Percentiles rank a stretch among this genome's conserved stretches.
These are phyloP conservation scores for Murina feae DNA, from an alignment of 2,113 vertebrate species.

Conservation along the genomic window DNA sequence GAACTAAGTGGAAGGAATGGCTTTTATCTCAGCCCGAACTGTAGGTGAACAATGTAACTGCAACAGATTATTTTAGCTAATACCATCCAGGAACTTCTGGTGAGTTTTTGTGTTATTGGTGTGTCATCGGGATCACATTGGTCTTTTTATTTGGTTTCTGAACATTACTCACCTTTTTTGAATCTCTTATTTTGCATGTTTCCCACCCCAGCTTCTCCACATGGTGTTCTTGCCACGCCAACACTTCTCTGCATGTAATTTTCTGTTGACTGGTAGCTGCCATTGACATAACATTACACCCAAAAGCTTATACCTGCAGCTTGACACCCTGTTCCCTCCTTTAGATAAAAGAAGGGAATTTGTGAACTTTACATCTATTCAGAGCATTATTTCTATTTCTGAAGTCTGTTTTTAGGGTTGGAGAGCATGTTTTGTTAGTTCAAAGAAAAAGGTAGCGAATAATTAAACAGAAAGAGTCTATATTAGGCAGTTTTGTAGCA, in stretches of 20 bases:
- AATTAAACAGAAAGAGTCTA: neutral
- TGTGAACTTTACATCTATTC: slow-evolving; percentile 42
- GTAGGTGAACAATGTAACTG: neutral
- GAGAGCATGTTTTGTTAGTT: slow-evolving; percentile 43
- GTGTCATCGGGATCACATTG: neutral
- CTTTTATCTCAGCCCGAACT: neutral
- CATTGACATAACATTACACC: slow-evolving; percentile 22
- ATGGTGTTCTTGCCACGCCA: slow-evolving; percentile 6
- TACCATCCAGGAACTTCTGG: neutral
- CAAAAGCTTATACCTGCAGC: slow-evolving; percentile 33
- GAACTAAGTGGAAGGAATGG: neutral
- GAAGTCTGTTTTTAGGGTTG: slow-evolving; percentile 51
- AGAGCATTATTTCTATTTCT: neutral
- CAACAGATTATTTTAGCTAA: neutral
- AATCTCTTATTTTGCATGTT: slow-evolving; percentile 10
- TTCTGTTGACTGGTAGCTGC: slow-evolving; percentile 36
- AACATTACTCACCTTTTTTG: slow-evolving; percentile 10
- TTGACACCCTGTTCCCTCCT: slow-evolving; percentile 31
- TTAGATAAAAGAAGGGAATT: neutral
- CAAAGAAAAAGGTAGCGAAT: slow-evolving; percentile 41
- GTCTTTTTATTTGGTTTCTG: slow-evolving; percentile 37
- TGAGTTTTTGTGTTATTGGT: neutral
- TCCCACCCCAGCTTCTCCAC: neutral
- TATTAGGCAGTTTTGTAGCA: neutral
- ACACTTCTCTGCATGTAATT: neutral